Evolutionary conservation across 2,113 vertebrate genomes (phyloP).

Genomic region (Romanogobio albipinnatus): DNA sequence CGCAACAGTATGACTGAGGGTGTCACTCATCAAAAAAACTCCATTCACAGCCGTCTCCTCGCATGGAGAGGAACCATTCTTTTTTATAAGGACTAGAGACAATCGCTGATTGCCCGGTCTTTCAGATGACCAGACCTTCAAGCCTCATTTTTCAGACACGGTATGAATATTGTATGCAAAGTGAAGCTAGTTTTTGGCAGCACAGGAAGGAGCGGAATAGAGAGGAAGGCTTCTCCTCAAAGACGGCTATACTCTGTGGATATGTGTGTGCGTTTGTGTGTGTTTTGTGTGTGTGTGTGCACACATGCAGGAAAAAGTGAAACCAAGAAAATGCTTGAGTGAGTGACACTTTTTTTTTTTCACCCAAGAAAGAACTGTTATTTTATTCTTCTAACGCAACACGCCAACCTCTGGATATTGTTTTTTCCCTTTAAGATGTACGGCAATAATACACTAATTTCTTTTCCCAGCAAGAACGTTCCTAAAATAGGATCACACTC

Average conservation of each 20-base stretch:
- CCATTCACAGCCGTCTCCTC: slow-evolving; percentile 93
- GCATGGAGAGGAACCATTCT: slow-evolving; percentile 97
- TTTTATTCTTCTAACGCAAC: slow-evolving; percentile 41
- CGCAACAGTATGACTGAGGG: slow-evolving; percentile 89
- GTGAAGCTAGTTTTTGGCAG: slow-evolving; percentile 85
- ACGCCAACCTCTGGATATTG: slow-evolving; percentile 34
- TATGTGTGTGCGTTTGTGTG: slow-evolving; percentile 39
- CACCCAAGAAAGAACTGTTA: slow-evolving; percentile 37
- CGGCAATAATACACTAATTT: slow-evolving; percentile 46
- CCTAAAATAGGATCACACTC: slow-evolving; percentile 46
- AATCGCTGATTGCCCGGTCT: slow-evolving; percentile 86
- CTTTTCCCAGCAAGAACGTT: slow-evolving; percentile 6
- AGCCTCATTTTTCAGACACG: slow-evolving; percentile 85
- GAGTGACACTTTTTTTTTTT: slow-evolving; percentile 46
- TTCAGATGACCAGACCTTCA: slow-evolving; percentile 95
- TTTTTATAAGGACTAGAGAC: slow-evolving; percentile 92
- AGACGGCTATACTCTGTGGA: slow-evolving; percentile 53
- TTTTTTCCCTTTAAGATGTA: slow-evolving; percentile 6
- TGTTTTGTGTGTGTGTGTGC: slow-evolving; percentile 37
- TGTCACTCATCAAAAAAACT: slow-evolving; percentile 95
- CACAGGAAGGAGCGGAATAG: slow-evolving; percentile 62
- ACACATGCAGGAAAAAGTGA: slow-evolving; percentile 53
- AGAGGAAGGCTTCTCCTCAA: slow-evolving; percentile 61
- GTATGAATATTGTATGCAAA: slow-evolving; percentile 97
- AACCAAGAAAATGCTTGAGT: slow-evolving; percentile 35